Percentiles rank a stretch among this genome's conserved stretches.
These are phyloP conservation scores for Drosophila gunungcola DNA, from an alignment of 1,140 invertebrate species.

Conservation along the genomic window DNA sequence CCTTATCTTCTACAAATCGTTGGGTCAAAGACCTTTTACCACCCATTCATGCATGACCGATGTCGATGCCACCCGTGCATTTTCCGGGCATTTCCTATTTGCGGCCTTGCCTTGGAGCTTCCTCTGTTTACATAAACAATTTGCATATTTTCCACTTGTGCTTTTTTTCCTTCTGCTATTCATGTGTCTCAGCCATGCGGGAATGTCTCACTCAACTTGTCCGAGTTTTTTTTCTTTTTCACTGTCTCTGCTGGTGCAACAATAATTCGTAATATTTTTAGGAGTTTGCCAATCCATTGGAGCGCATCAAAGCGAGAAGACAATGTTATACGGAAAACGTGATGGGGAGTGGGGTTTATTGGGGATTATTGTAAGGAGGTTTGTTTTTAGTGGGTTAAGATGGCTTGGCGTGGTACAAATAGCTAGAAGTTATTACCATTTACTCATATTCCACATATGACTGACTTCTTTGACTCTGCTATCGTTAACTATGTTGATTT, in stretches of 20 bases:
- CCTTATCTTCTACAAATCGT: neutral
- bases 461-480: constrained; percentile 12
- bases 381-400: neutral
- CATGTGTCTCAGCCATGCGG: constrained; percentile 30
- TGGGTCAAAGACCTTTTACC: constrained; percentile 28
- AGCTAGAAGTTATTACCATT: neutral
- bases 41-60: constrained; percentile 22
- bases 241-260: constrained; percentile 27
- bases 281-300: constrained; percentile 36
- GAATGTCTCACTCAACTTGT: constrained; percentile 43
- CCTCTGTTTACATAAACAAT: constrained; percentile 71
- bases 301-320: constrained; percentile 30
- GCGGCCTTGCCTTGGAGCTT: constrained; percentile 53
- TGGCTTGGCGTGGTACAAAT: no score
- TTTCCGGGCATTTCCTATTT: constrained; percentile 56
- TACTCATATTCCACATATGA: constrained; percentile 6
- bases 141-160: constrained; percentile 45
- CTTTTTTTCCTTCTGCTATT: constrained; percentile 9
- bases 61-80: constrained; percentile 55
- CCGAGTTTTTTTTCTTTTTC: constrained; percentile 5
- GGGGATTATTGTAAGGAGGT: constrained; percentile 2
- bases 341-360: constrained; percentile 1
- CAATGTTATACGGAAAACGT: constrained; percentile 17
- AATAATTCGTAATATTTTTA: constrained; percentile 52
- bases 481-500: constrained; percentile 22